Base-by-base conservation (phyloP, 2,888 invertebrate genomes). In the Listrodromus nycthemerus region DNA sequence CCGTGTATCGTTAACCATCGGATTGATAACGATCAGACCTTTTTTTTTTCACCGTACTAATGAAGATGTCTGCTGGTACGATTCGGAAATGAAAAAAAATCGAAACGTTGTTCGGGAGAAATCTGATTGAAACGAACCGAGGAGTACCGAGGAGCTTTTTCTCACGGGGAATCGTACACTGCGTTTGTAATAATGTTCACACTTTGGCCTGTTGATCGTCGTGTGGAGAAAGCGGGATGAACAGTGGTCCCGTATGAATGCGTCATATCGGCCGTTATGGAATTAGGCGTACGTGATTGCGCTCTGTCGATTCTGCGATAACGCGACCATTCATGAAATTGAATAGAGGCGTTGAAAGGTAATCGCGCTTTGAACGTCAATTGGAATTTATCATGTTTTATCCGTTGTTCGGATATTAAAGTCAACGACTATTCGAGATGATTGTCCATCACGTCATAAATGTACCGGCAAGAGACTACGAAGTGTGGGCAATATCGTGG, bases 231-330 rank as follows among this genome's bases (percentile, higher is more conserved):
- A 83, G 61, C 33, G 65, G 41, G 55, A 58, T 19, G 19, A n/a
- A 83, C 79, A 83, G 70, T 83, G 65, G 75, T 83, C 83, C 83
- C 83, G 65, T 45, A 83, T 79, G 37, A 66, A 79, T 33, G 50
- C 61, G 30, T 79, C 19, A 48, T 69, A 55, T 70, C 48, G 41
- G 37, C 66, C 21, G 41, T 65, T 7, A 30, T 48, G 65, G 27
- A 73, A 52, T 33, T 52, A 24, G 63, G 21, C 37, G 58, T 73
- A 73, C 52, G 24, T 73, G 19, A n/a, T 19, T n/a, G 41, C 48
- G 24, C 52, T 63, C 16, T 55, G 52, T 52, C 45, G 41, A 50
- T 73, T 67, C 69, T 16, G 71, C 63, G 48, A 75, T 41, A 48
- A 33, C 41, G 37, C 77, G 33, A 21, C 76, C 76, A 83, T 83